phyloP scores from a whole-genome alignment of 2,797 vertebrate species.

The Ficedula albicollis region DNA sequence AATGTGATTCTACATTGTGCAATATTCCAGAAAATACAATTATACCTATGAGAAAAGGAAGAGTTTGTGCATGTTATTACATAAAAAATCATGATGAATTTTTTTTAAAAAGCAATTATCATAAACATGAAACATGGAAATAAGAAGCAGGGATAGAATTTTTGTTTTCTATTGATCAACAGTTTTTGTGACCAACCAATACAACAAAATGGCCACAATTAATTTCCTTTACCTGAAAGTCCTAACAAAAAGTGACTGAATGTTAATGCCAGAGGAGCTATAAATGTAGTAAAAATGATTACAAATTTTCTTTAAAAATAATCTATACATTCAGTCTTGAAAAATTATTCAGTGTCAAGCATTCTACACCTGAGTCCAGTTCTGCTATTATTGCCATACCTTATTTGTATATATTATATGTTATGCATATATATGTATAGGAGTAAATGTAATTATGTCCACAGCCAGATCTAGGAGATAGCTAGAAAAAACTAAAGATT shows the following conservation, averaged over 20 bases:
- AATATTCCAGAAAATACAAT: conserved; percentile 1
- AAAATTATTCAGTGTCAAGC: neutral
- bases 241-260: neutral
- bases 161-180: neutral
- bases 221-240: neutral
- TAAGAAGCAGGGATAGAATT: neutral
- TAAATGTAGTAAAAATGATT: neutral
- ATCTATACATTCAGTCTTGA: neutral
- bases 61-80: neutral
- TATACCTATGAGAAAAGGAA: neutral
- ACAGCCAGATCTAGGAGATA: neutral
- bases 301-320: neutral
- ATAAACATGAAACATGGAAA: neutral
- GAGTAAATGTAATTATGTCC: neutral
- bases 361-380: neutral
- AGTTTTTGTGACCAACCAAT: neutral
- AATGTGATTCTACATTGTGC: neutral
- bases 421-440: neutral
- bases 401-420: neutral
- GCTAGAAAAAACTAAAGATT: neutral
- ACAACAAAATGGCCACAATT: neutral
- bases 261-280: neutral
- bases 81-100: neutral
- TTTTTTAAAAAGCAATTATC: neutral
- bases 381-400: neutral